Base-by-base conservation (phyloP, 2,888 invertebrate genomes). In the Coenonympha arcania region DNA sequence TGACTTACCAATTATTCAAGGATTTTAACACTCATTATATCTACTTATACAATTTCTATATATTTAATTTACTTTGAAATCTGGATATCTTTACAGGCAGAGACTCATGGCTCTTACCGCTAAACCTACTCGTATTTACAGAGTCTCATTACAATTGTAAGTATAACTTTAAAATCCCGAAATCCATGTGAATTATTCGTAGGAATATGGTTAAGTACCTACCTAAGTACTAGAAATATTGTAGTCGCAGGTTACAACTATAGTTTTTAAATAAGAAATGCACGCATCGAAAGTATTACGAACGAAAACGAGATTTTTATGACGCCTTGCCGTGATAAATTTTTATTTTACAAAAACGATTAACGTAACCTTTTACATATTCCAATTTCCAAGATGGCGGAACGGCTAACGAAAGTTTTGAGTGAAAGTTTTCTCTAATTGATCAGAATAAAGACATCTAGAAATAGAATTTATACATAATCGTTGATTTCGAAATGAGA, bases 351-450 rank as follows among this genome's bases (percentile, higher is more conserved):
- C 20, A 36, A 13, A 30, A n/a, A n/a, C n/a, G n/a, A n/a, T n/a
- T n/a, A n/a, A 37, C 28, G 13, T 39, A 22, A 33, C 22, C 39
- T 47, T 47, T 51, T 42, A 47, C 11, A 11, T 39, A 31, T 34
- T 34, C 20, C 9, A 41, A 52, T 19, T 16, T 2, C 6, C 2
- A n/a, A n/a, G 13, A 11, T n/a, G 15, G 9, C 13, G 31, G 28
- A 39, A 30, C 37, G 48, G 42, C 18, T n/a, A 37, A 40, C 43
- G 55, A 55, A 55, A 55, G 55, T 52, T 54, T 44, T 36, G 11
- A 43, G 52, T 44, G 55, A 55, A 55, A 55, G 55, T 55, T 42
- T 24, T 43, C 28, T 16, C 47, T 55, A 55, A 55, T 55, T 50
- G 55, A 46, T 41, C 45, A 26, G 34, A n/a, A n/a, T n/a, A n/a